Evolutionary conservation across 1,140 invertebrate genomes (phyloP), one percentile per base, ranked within the genome.

Genomic region (Seison nebaliae): DNA sequence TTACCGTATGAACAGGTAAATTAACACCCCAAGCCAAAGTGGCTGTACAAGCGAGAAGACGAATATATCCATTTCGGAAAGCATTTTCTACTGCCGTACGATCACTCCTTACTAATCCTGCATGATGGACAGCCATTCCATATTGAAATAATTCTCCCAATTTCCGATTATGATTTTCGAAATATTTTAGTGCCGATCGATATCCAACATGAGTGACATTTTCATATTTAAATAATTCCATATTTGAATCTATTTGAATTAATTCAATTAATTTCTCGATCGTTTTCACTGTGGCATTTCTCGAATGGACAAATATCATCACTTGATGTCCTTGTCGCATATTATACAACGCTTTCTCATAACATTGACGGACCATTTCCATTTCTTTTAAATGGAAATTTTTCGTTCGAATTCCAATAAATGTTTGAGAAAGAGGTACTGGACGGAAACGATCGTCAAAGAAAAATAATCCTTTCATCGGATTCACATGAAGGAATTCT

Each of bases 1-100:
- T 73, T 42, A 96, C 88, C 36, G 78, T 81, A 60, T 93, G 83
- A 0, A 86, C 88, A 0, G 88, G 88, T 44, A 98, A 63, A 64
- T 98, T 98, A 0, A 98, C 86, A 46, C 91, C 91, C 91, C 91
- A 98, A 17, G 91, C 91, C 7, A 98, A 62, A 0, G 91, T 98
- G 1, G 88, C 77, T 0, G 91, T 98, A 58, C 86, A 96, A 7
- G 86, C 76, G 1, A 98, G 60, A 4, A 93, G 80, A 52, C 79
- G 80, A 24, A 94, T 74, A 36, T 73, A 62, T 1, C 88, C 88
- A 37, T 76, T 72, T 1, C 68, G 56, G 43, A 62, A 62, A 26
- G 53, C 50, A 36, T 48, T 48, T 49, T 59, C 54, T n/a, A 55
- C 54, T 22, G 55, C 32, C 44, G 62, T 73, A 61, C 77, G 67